phyloP scores from a whole-genome alignment of 2,888 invertebrate genomes.

The Acrobasis repandana region DNA sequence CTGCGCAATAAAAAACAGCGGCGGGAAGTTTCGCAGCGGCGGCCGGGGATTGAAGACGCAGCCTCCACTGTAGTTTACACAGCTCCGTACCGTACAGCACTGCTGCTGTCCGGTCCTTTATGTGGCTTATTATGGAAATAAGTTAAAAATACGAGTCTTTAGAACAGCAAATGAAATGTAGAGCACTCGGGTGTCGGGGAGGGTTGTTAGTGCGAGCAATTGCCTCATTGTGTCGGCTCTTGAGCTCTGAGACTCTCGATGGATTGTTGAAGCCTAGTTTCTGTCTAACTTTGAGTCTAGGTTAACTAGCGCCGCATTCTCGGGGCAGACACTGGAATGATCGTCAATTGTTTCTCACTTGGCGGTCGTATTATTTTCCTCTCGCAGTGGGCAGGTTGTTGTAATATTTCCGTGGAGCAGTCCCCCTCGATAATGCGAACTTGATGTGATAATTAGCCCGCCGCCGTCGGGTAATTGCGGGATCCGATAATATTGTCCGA shows the following conservation, averaged over 20 bases:
- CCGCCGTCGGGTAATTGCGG: slow-evolving; percentile 46
- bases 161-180: slow-evolving; percentile 34
- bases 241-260: slow-evolving; percentile 40
- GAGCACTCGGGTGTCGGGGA: slow-evolving; percentile 37
- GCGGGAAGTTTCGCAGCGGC: slow-evolving; percentile 76
- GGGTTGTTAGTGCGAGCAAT: slow-evolving; percentile 56
- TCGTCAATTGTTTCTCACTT: slow-evolving; percentile 15
- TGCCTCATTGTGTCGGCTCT: slow-evolving; percentile 56
- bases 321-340: slow-evolving; percentile 5
- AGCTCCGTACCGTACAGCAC: slow-evolving; percentile 27
- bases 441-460: slow-evolving; percentile 60
- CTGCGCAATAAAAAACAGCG: slow-evolving; percentile 82
- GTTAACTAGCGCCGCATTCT: slow-evolving; percentile 25
- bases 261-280: slow-evolving; percentile 42
- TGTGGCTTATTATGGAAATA: slow-evolving; percentile 40
- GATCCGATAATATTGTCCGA: slow-evolving; percentile 47
- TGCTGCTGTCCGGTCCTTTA: slow-evolving; percentile 40
- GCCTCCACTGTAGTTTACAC: slow-evolving; percentile 44
- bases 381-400: slow-evolving; percentile 17
- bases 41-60: slow-evolving; percentile 72
- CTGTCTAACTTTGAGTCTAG: slow-evolving; percentile 41
- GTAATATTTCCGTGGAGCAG: slow-evolving; percentile 17
- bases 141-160: slow-evolving; percentile 29
- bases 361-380: not conserved
- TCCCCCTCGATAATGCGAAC: slow-evolving; percentile 33